Evolutionary conservation across 2,797 vertebrate genomes (phyloP).

Genomic region (Euthynnus affinis): DNA sequence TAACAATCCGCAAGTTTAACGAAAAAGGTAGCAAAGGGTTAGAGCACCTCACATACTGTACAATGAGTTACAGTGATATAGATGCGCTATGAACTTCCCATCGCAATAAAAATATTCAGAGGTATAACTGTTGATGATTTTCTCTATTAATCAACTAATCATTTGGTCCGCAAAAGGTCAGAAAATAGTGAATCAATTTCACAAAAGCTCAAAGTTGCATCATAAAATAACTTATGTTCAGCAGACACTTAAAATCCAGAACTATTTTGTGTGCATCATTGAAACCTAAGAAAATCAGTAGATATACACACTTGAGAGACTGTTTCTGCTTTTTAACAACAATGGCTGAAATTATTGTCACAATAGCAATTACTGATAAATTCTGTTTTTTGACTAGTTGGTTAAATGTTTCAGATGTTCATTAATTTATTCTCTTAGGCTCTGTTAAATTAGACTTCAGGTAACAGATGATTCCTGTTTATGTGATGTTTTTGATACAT

Average conservation of each 20-base stretch:
- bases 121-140: neutral
- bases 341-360: neutral
- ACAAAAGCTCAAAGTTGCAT: too few relatives aligned
- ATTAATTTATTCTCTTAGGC: neutral
- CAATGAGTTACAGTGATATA: neutral
- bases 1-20: constrained; percentile 29
- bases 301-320: neutral
- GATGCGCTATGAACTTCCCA: neutral
- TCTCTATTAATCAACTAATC: neutral
- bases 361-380: neutral
- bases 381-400: neutral
- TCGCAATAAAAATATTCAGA: neutral
- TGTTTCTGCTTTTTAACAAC: too few relatives aligned
- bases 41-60: neutral
- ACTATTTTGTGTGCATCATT: neutral
- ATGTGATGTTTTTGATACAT: neutral
- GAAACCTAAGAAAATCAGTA: neutral
- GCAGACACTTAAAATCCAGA: fast-evolving
- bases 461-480: neutral
- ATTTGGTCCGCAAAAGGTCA: neutral
- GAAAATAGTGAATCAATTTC: neutral
- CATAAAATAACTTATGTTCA: neutral
- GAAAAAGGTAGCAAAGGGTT: neutral
- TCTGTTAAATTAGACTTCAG: neutral
- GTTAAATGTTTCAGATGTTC: neutral